Evolutionary conservation across 2,888 invertebrate genomes (phyloP), one percentile per base, ranked within the genome.

Genomic region (Habrosyne pyritoides): DNA sequence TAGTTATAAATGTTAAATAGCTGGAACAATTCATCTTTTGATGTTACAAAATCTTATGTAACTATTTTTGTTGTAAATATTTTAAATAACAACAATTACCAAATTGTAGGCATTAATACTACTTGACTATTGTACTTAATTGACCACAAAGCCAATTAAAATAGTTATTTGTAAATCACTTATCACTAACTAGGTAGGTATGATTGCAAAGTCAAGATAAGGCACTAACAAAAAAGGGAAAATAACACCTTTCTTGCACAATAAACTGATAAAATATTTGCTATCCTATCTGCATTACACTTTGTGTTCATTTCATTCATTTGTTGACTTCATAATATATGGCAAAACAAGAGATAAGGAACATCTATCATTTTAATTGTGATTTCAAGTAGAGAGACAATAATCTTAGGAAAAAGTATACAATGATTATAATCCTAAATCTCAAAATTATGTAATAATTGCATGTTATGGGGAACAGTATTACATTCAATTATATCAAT

Each of bases 131-230:
- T 42, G 14, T 7, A 42, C 8, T 18, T 42, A 18, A 42, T 42
- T 42, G 42, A 42, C 42, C 42, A 42, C 42, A 42, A 18, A 42
- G 18, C 8, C 42, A 42, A 42, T 42, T 42, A 42, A 18, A 42
- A 18, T 5, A 42, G 8, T 18, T 42, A 42, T 42, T 42, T 42
- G 42, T 42, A 0, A 42, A 42, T 42, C 42, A 42, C 18, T 42
- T 42, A 42, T 42, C 42, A 42, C 42, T 42, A 18, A 42, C 42
- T 42, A 18, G 18, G 24, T 47, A 60, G 53, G 30, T 36, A 64
- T 64, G 67, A 69, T 69, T 67, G 66, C 59, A 53, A 56, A 56
- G 49, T 65, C 55, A 57, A 67, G 73, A 74, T 74, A 72, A 72
- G 69, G 63, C 67, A 69, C 65, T 66, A 55, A 54, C 59, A 57